Evolutionary conservation across 2,888 invertebrate species (phyloP).

Genomic region (Morpho deidamia): DNA sequence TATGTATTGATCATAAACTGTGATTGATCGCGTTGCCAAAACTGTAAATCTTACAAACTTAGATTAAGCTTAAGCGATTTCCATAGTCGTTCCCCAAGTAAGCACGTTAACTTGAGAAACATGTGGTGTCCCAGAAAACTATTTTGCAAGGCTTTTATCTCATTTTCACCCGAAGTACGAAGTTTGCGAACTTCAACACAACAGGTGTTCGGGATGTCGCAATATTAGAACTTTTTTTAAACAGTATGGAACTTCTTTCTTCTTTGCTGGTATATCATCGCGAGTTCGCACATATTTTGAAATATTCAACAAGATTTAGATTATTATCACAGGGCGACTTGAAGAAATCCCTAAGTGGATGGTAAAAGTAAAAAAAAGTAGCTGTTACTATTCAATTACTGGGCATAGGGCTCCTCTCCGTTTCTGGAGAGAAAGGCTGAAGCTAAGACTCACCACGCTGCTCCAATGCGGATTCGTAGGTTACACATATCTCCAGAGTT

Average conservation of each 20-base stretch:
- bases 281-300: conserved; percentile 2
- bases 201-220: conserved; percentile 68
- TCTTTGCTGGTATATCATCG: no score
- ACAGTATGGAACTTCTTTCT: conserved; percentile 19
- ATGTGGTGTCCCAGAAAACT: conserved; percentile 72
- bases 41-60: conserved; percentile 10
- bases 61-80: conserved; percentile 29
- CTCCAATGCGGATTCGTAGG: no score
- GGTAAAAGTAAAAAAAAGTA: no score
- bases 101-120: conserved; percentile 59
- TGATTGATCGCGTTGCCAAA: background rate
- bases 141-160: conserved; percentile 73
- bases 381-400: no score
- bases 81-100: conserved; percentile 42
- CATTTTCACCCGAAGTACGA: conserved; percentile 70
- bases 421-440: no score
- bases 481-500: no score
- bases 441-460: no score
- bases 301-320: background rate
- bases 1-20: background rate
- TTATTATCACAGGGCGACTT: no score
- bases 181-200: conserved; percentile 67
- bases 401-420: no score
- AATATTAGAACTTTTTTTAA: conserved; percentile 49
- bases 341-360: no score